Percentiles rank a stretch among this genome's conserved stretches.
Conservation (phyloP, 2,888 invertebrate genomes). For the Lasioglossum marginatum region DNA sequence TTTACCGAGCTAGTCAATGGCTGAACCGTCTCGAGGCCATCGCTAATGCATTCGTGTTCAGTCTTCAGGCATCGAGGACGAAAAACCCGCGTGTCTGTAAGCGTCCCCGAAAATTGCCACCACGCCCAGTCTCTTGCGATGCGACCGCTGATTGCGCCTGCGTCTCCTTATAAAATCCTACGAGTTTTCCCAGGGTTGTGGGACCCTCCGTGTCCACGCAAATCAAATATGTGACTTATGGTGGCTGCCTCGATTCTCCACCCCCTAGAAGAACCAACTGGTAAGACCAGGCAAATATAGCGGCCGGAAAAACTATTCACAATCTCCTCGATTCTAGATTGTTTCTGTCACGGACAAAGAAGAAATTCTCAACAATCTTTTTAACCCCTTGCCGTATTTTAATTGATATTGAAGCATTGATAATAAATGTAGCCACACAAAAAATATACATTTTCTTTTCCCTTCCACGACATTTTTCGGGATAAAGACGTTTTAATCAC, state of each 20-base stretch:
- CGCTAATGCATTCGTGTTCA: conserved; percentile 2
- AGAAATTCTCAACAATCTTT: not conserved
- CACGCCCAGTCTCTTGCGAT: conserved; percentile 59
- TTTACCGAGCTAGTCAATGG: not conserved
- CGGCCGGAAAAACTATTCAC: not conserved
- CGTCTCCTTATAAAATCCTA: conserved; percentile 41
- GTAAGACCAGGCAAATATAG: not conserved
- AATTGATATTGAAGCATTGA: no score
- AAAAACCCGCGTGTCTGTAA: conserved; percentile 46
- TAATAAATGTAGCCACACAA: no score
- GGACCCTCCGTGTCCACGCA: not conserved
- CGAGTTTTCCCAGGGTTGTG: conserved; percentile 11
- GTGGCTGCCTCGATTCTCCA: not conserved
- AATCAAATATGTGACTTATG: conserved; percentile 35
- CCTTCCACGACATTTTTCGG: no score
- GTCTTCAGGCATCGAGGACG: conserved; percentile 16
- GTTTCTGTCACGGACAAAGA: not conserved
- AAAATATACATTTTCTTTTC: no score
- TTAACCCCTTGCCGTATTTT: not conserved
- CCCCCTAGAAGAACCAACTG: not conserved
- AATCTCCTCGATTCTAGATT: not conserved
- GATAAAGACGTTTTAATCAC: no score
- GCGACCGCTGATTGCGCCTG: conserved; percentile 52
- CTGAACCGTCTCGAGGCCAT: conserved; percentile 14
- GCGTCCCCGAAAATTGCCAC: conserved; percentile 69